Evolutionary conservation across 1,140 invertebrate genomes (phyloP), one percentile per base, ranked within the genome.

Genomic region (Nasonia longicornis): DNA sequence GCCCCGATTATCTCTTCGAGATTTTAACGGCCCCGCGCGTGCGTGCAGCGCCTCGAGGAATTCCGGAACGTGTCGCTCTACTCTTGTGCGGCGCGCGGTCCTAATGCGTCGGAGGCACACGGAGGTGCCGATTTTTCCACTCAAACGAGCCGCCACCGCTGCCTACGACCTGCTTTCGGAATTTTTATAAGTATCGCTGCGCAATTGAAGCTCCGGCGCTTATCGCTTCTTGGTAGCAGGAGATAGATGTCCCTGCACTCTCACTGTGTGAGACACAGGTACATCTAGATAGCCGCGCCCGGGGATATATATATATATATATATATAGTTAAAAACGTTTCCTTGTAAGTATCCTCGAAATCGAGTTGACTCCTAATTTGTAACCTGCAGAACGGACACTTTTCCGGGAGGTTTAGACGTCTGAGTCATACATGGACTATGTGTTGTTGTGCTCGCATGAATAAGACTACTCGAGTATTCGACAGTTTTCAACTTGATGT

Each of bases 51-150:
- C 45, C 77, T 26, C 66, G 11, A 67, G 26, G 42, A 74, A 80
- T 80, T 74, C 63, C 58, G 22, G 63, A 74, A 74, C 78, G 71
- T 80, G 71, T 74, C 58, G 58, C 2, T 52, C 20, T 35, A 45
- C 35, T 22, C 22, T 67, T 29, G 29, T 67, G 29, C 35, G 26
- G 26, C 26, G 26, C 26, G 26, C 26, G n/a, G 71, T 58, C 52
- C 71, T 52, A 58, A 58, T 74, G 35, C 48, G n/a, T 38, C 16
- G 20, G 38, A 29, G 35, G 52, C 66, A 77, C 31, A 38, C 1
- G 42, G 64, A 26, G 35, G 31, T 67, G 31, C 20, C 38, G 64
- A 77, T 77, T 64, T 77, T 69, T 77, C 75, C 12, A 20, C 52
- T 58, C 52, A 66, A 76, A 58, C 52, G 52, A 20, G 16, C 52